Evolutionary conservation across 2,888 invertebrate species (phyloP).

Genomic region (Agrenia bidenticulata): DNA sequence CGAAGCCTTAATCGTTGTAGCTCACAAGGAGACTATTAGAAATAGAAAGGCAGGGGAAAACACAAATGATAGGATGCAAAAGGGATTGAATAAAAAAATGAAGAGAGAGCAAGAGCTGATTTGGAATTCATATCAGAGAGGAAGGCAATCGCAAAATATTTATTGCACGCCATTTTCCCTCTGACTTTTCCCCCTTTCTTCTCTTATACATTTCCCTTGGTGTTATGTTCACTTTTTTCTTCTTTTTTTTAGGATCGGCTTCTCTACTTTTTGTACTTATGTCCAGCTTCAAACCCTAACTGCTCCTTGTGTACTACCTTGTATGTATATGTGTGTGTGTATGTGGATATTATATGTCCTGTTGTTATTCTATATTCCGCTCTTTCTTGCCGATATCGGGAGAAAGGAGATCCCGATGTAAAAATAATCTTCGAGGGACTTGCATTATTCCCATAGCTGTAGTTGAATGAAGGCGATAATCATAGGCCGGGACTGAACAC

Average conservation of each 20-base stretch:
- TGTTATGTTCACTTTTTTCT: constrained; percentile 27
- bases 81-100: constrained; percentile 7
- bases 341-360: no score
- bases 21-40: no score
- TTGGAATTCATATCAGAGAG: constrained; percentile 52
- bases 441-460: constrained; percentile 51
- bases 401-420: constrained; percentile 37
- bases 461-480: constrained; percentile 40
- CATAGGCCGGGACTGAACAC: not conserved
- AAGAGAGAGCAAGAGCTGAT: constrained; percentile 32
- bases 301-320: no score
- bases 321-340: no score
- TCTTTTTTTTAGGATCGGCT: constrained; percentile 20
- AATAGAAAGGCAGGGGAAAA: no score
- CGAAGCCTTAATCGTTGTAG: no score
- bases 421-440: constrained; percentile 53
- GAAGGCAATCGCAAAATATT: constrained; percentile 51
- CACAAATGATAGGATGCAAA: not conserved
- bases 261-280: not conserved
- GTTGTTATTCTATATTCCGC: constrained; percentile 29
- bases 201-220: constrained; percentile 30
- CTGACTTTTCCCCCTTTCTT: constrained; percentile 16
- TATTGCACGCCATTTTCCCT: constrained; percentile 48
- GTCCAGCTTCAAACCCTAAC: no score
- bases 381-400: constrained; percentile 34